These are phyloP conservation scores for Psylliodes chrysocephalus DNA, from an alignment of 2,888 invertebrate genomes.

Conservation along the genomic window DNA sequence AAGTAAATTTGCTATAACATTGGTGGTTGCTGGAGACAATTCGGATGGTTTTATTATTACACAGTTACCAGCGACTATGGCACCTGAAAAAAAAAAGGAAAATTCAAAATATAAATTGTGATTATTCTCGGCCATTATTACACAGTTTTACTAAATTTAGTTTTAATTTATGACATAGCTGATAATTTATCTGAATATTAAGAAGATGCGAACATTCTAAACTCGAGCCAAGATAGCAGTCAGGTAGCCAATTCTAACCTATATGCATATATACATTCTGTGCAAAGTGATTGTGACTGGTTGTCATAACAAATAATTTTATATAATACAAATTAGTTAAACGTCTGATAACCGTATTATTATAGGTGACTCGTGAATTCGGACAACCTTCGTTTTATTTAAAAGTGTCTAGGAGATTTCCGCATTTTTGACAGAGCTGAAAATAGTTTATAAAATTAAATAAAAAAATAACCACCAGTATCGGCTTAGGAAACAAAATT, in stretches of 20 bases:
- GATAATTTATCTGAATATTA: background rate
- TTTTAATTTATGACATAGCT: slow-evolving; percentile 60
- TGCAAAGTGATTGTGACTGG: background rate
- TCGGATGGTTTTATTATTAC: slow-evolving; percentile 96
- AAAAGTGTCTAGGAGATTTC: background rate
- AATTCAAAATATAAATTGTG: too few species aligned
- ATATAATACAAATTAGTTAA: background rate
- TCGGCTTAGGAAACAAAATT: too few species aligned
- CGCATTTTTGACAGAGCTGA: too few species aligned
- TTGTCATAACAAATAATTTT: background rate
- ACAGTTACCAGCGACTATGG: slow-evolving; percentile 95
- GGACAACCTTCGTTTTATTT: background rate
- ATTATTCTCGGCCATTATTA: too few species aligned
- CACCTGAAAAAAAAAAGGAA: slow-evolving; percentile 62
- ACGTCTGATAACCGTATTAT: background rate
- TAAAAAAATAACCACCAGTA: too few species aligned
- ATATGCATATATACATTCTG: background rate
- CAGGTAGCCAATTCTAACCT: background rate
- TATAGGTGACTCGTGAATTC: background rate
- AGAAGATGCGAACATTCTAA: background rate
- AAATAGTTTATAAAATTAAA: too few species aligned
- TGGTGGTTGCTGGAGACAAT: slow-evolving; percentile 77
- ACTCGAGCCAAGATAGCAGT: background rate
- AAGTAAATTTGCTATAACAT: slow-evolving; percentile 77
- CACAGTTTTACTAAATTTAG: too few species aligned